Base-by-base conservation (phyloP, 1,140 invertebrate species). In the Hyles euphorbiae region DNA sequence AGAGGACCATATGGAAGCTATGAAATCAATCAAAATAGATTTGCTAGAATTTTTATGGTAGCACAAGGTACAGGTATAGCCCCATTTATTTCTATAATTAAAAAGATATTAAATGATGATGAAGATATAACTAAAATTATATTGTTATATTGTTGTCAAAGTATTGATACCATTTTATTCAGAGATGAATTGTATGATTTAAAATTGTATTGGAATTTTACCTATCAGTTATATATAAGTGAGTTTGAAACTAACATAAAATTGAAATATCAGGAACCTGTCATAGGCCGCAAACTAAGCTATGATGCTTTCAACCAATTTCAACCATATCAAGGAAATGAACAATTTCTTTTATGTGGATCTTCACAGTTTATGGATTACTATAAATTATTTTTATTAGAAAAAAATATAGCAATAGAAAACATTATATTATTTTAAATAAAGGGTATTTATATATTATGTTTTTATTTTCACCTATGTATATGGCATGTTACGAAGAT, bases 41-140 rank as follows among this genome's bases (percentile, higher is more conserved):
- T 76, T 66, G 81, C 83, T 61, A 73, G 85, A 70, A 74, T 94
- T 5, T 61, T 93, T 22, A 91, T 94, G 87, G 81, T 94, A 53
- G 92, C 91, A 53, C 93, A 93, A 70, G 94, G 94, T 0, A 94
- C 93, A 48, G 94, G 94, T 1, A 91, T 95, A 61, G 91, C 93
- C 43, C 93, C 94, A 22, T 90, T 94, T 81, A 89, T 90, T 73
- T 88, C 91, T 61, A 89, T 95, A 8, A 91, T 92, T 34, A 83
- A 91, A 52, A 67, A 80, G 45, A 90, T 94, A 63, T 59, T 94
- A 49, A 72, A 89, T 50, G 90, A 94, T 86, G 92, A 93, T 65
- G 89, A 92, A 49, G 92, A 94, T 74, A 90, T 92, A 47, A 92
- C 91, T 4, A 77, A 88, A 68, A 68, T 94, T 43, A 77, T 86